Base-by-base conservation (phyloP, 2,888 invertebrate species). In the Macrophya annulata region DNA sequence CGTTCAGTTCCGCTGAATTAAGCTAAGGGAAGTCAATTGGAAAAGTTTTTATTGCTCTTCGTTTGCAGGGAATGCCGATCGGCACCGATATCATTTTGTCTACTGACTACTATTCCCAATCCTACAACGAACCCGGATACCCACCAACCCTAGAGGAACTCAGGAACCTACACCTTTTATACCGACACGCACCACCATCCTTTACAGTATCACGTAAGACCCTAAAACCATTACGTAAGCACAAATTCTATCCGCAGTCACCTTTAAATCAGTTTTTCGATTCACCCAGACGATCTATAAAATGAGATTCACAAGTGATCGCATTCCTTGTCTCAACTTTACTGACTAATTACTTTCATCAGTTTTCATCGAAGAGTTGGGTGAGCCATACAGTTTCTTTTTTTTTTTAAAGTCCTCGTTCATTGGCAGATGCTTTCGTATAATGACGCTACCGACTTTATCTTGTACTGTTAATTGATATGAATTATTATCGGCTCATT, bases 31-130 rank as follows among this genome's bases (percentile, higher is more conserved):
- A 91, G 90, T 90, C 90, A 90, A 90, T 91, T 91, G 91, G 90
- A 91, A 91, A 91, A 91, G 90, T 91, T 91, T 91, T 91, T 91
- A 91, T 91, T 90, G 90, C 86, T 86, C 87, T 85, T 86, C 91
- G 90, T 89, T 91, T 89, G 45, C 62, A 81, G 89, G 89, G 89
- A 91, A 91, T 91, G 90, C 71, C 86, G 88, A 87, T 86, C 86
- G 87, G 76, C 84, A 85, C 86, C 88, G 89, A 89, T 90, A 89
- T 89, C 89, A 87, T 88, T 81, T 81, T 62, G 81, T 81, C 81
- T 81, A 43, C 77, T 55, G 21, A n/a, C 77, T 77, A 43, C 76
- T 48, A 4, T 21, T 21, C 77, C 55, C 10, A 10, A 21, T 31
- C 77, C 55, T 37, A 5, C 17, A 4, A 12, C 77, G 0, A 5